Evolutionary conservation across 2,797 vertebrate genomes (phyloP), one percentile per base, ranked within the genome.

Genomic region (Hydrophis major): DNA sequence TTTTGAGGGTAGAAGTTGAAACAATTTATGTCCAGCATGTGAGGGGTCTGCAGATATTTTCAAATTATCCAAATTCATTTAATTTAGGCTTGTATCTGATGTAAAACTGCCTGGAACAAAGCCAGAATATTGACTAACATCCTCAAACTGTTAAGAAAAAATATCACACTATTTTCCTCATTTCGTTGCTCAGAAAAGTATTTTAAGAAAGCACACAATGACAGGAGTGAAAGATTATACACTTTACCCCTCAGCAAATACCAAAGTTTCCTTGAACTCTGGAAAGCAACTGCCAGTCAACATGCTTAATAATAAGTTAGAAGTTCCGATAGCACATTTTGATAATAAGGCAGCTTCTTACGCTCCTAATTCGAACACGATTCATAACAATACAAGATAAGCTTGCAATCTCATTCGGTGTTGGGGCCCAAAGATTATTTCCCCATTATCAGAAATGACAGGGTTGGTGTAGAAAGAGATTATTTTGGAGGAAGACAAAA

Each of bases 171-270:
- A 28, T 60, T 57, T 42, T 42, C 50, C 47, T 27, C 7, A 78
- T 83, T 91, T 57, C 66, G 4, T 27, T 59, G 8, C 4, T 27
- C 11, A 1, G 59, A 57, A 86, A 92, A 90, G 28, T 90, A 87
- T 47, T 86, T 93, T 93, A 78, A 83, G 93, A 2, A 87, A 59
- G 59, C 1, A 0, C 0, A 60, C 1, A 92, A 90, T 92, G 93
- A 92, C 92, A 92, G 92, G 94, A 89, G 93, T 91, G 47, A 88
- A 89, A 91, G 69, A 59, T 0, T 60, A 93, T 59, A 87, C 69
- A 0, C 1, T 0, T 6, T 91, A n/a, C 27, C 42, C 60, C 50
- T 63, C 37, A 28, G 13, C 27, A 47, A 27, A 47, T 8, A 28
- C 42, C 37, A 89, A 61, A 50, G 42, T 27, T 89, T 47, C 78